These are phyloP conservation scores for Pycnonotus jocosus DNA, from an alignment of 2,113 vertebrate species.

Conservation along the genomic window DNA sequence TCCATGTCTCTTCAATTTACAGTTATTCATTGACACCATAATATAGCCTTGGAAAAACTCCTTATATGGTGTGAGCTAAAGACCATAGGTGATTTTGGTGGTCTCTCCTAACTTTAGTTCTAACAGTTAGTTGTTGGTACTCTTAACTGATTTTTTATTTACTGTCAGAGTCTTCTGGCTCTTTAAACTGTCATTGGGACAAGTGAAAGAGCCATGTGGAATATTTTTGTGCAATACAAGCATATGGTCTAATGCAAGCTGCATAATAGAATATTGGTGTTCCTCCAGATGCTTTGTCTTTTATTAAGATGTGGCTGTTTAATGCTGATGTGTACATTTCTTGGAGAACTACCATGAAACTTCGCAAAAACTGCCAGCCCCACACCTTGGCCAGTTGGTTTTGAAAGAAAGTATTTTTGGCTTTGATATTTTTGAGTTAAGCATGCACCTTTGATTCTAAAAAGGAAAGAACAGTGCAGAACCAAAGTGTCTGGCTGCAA, in stretches of 20 bases:
- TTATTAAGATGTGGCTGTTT: neutral
- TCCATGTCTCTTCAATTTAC: neutral
- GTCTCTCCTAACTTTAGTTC: neutral
- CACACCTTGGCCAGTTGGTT: neutral
- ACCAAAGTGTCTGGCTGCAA: neutral
- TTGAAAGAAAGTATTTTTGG: neutral
- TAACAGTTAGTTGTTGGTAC: neutral
- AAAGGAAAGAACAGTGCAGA: neutral
- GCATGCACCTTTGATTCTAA: neutral
- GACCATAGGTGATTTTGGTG: neutral
- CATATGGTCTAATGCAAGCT: neutral
- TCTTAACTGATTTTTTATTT: neutral
- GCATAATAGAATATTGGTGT: neutral
- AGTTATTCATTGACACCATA: neutral
- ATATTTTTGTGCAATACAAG: neutral
- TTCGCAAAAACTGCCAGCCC: neutral
- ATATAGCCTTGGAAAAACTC: neutral
- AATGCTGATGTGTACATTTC: neutral
- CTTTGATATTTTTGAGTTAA: neutral
- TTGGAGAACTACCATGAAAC: neutral
- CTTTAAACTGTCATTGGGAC: neutral
- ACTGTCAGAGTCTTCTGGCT: neutral
- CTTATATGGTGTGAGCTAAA: neutral
- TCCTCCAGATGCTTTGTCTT: neutral
- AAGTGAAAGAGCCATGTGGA: neutral